Evolutionary conservation across 2,113 vertebrate species (phyloP).

Genomic region (Menura novaehollandiae): DNA sequence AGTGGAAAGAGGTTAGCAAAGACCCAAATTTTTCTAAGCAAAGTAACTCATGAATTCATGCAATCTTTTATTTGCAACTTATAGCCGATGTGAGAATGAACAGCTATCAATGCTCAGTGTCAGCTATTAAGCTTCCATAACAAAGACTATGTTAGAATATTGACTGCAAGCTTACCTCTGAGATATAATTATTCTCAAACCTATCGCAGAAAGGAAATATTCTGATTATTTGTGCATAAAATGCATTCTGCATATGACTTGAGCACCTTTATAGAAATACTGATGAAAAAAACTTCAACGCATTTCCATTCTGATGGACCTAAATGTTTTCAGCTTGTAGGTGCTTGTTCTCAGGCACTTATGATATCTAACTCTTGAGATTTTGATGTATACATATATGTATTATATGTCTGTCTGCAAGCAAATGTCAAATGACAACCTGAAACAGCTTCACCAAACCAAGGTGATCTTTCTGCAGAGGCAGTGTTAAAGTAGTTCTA

Average conservation of each 20-base stretch:
- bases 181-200: not conserved
- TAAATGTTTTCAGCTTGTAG: conserved; percentile 30
- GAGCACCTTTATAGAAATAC: not conserved
- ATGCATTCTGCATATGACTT: not conserved
- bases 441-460: conserved; percentile 26
- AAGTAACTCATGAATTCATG: not conserved
- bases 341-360: not conserved
- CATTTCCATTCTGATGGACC: conserved; percentile 1
- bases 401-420: not conserved
- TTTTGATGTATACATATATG: not conserved
- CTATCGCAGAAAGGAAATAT: not conserved
- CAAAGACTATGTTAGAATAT: not conserved
- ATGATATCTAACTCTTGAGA: not conserved
- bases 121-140: not conserved
- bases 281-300: conserved; percentile 2
- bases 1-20: not conserved
- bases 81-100: not conserved
- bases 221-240: not conserved
- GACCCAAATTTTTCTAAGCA: not conserved
- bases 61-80: not conserved
- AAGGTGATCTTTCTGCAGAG: conserved; percentile 51
- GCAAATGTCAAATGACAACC: conserved; percentile 23
- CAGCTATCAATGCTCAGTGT: not conserved
- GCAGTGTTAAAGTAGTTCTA: conserved; percentile 8
- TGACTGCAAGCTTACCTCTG: not conserved